Conservation (phyloP, 2,888 invertebrate genomes). For the Drosophila colorata region DNA sequence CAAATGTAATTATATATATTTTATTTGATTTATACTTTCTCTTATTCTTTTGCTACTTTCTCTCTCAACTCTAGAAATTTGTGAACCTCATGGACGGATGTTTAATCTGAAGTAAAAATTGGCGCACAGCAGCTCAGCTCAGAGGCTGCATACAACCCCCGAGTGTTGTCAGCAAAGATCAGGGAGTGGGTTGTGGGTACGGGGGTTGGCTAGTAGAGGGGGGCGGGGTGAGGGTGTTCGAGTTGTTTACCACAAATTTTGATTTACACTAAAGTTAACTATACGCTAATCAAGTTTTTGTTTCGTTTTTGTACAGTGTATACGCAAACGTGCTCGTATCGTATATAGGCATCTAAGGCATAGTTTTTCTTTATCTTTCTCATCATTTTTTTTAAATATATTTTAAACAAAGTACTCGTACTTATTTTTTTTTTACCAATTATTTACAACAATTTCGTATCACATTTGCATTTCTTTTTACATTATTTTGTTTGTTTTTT, state of each 20-base stretch:
- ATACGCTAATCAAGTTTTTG: conserved; percentile 61
- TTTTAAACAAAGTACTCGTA: conserved; percentile 47
- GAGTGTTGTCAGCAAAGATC: conserved; percentile 65
- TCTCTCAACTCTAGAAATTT: conserved; percentile 52
- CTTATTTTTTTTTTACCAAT: conserved; percentile 64
- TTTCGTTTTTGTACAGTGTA: conserved; percentile 65
- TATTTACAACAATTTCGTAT: conserved; percentile 79
- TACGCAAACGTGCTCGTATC: conserved; percentile 69
- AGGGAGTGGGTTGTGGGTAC: neutral
- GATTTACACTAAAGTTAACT: conserved; percentile 71
- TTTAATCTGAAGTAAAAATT: conserved; percentile 77
- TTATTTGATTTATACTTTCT: neutral
- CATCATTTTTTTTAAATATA: conserved; percentile 38
- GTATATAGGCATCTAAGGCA: conserved; percentile 79
- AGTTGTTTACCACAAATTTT: conserved; percentile 11
- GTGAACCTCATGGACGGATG: conserved; percentile 79
- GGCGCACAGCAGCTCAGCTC: conserved; percentile 68
- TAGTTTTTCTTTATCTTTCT: conserved; percentile 49
- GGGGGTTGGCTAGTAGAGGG: neutral
- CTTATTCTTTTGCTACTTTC: conserved; percentile 19
- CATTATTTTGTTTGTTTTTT: conserved; percentile 46
- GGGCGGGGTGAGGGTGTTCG: neutral
- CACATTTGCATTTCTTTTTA: conserved; percentile 68
- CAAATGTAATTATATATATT: conserved; percentile 16
- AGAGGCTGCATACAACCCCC: conserved; percentile 75